Evolutionary conservation across 2,113 vertebrate genomes (phyloP), one percentile per base, ranked within the genome.

Genomic region (Tichodroma muraria): DNA sequence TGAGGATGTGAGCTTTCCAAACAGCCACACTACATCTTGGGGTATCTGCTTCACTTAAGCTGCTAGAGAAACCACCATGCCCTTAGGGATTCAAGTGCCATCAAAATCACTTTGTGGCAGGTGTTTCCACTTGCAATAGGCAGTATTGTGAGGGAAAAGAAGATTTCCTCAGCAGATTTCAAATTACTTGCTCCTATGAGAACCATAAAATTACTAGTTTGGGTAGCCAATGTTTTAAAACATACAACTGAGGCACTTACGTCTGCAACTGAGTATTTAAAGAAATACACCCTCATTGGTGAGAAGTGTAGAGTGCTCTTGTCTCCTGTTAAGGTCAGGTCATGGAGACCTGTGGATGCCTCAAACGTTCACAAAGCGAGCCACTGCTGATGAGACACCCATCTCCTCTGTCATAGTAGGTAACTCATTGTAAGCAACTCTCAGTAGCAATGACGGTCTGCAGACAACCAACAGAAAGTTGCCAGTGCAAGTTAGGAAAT

Each of bases 11-110:
- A 66, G 59, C 22, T 81, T 90, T 72, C 49, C 42, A 63, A 24
- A 11, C 31, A 82, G 40, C 57, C 8, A 3, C 52, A n/a, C 50
- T 25, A 38, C 11, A 22, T 78, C 52, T 42, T 0, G 0, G 12
- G 19, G 5, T 68, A 44, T 78, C 66, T 68, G 56, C 64, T 88
- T 80, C 3, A 2, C n/a, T 94, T 47, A 65, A 83, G 13, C 21
- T 60, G 15, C 19, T 68, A 25, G 61, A 57, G 52, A 83, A 93
- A 37, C 8, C 3, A 0, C 15, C 37, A 5, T 37, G 11, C 7
- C 40, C 61, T 72, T 35, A 47, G 38, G 52, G 30, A 49, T 90
- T 88, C 56, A 88, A 78, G 71, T 45, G 40, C 10, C 37, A 49
- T 40, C 15, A 54, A 73, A 94, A 63, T 4, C 13, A 38, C 24